phyloP scores from a whole-genome alignment of 2,888 invertebrate genomes.

The Tenthredo mesomela region DNA sequence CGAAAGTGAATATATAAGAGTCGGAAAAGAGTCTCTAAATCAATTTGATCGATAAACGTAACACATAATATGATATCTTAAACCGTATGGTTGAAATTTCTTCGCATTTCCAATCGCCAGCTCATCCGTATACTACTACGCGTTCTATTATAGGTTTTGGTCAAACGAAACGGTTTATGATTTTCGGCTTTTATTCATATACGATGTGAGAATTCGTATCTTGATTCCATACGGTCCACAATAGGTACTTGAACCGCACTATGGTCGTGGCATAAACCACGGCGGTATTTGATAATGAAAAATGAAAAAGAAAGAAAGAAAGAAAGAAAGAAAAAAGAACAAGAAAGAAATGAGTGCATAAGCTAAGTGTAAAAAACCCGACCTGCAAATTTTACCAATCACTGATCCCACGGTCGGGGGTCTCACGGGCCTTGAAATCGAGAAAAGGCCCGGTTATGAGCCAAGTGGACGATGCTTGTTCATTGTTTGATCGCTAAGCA shows the following conservation, averaged over 20 bases:
- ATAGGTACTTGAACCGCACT: background rate
- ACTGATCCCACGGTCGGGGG: constrained; percentile 52
- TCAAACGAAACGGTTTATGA: constrained; percentile 8
- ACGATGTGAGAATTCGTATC: constrained; percentile 48
- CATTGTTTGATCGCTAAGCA: constrained; percentile 34
- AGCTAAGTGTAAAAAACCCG: constrained; percentile 16
- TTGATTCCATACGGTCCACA: constrained; percentile 23
- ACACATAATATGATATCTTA: background rate
- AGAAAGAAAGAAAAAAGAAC: background rate
- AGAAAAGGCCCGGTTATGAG: constrained; percentile 28
- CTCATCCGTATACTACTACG: background rate
- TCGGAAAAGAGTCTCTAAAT: background rate
- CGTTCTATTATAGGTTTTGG: background rate
- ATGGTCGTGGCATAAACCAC: background rate
- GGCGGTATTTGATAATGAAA: constrained; percentile 20
- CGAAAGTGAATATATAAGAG: background rate
- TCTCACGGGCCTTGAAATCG: constrained; percentile 49
- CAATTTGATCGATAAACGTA: background rate
- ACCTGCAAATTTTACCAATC: constrained; percentile 33
- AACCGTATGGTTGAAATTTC: background rate
- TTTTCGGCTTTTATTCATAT: constrained; percentile 30
- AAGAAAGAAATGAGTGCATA: background rate
- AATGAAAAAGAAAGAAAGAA: background rate
- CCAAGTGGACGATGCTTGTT: background rate
- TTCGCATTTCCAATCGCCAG: background rate